Evolutionary conservation across 2,113 vertebrate genomes (phyloP), one percentile per base, ranked within the genome.

Genomic region (Oostethus manadensis): DNA sequence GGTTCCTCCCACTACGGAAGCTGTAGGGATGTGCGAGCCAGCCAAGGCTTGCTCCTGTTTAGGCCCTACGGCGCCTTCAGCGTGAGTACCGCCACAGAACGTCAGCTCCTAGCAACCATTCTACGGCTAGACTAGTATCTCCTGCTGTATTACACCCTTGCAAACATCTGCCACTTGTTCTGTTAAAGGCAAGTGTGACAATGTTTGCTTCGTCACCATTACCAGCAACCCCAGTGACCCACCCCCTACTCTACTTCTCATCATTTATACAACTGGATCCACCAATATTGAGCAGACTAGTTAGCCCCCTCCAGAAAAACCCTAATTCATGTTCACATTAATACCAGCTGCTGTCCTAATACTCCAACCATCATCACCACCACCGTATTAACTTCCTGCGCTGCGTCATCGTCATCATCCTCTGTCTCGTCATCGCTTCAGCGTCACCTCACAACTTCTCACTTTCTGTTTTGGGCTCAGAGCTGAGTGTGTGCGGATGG

Each of bases 21-120:
- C 93, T 93, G 88, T 96, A 94, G 93, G 89, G 95, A 93, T 78
- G 90, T 96, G 91, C 93, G 90, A 91, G 91, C 91, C 93, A 95
- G 95, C 93, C 95, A 95, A 77, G 92, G 93, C 82, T 94, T 90
- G 90, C 91, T 96, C 92, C 89, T 91, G 87, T 92, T 94, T 89
- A 94, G 91, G 90, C 88, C 89, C 92, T 90, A 90, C 87, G 92
- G 88, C 91, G 92, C 90, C 87, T 86, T 90, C 87, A 91, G 90
- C 87, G 95, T 98, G 94, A 98, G 96, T 97, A 97, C 91, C 79
- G 81, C 60, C 57, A 60, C 56, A 58, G n/a, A 7, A 64, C 43
- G 64, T 16, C 44, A 26, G 45, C 71, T 80, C 84, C 82, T 80
- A 68, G 72, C 77, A 74, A 74, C 73, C 68, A 6, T 33, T 21